phyloP scores from a whole-genome alignment of 2,113 vertebrate species.

The Narcine bancroftii region DNA sequence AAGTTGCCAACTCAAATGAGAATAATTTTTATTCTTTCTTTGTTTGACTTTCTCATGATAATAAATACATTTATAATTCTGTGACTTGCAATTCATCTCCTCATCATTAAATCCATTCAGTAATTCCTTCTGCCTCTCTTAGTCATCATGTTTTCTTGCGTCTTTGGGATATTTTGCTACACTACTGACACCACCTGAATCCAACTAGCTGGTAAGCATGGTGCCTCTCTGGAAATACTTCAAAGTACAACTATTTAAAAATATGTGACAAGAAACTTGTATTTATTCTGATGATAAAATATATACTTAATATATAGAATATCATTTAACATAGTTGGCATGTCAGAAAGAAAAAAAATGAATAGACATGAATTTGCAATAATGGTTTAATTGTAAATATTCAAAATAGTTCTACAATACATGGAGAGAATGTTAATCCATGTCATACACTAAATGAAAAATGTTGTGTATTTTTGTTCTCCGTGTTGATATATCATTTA shows the following conservation, averaged over 20 bases:
- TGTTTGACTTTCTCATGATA: neutral
- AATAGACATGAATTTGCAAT: neutral
- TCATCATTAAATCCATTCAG: neutral
- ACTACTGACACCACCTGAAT: neutral
- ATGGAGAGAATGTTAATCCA: neutral
- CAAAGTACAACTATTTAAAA: neutral
- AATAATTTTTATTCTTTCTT: neutral
- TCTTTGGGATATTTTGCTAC: neutral
- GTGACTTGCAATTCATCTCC: neutral
- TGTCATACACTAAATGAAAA: neutral
- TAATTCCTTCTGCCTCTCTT: neutral
- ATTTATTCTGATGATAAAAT: neutral
- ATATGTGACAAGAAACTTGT: too few species aligned
- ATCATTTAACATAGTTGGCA: neutral
- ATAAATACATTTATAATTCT: neutral
- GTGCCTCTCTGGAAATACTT: neutral
- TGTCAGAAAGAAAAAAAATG: neutral
- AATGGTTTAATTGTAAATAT: neutral
- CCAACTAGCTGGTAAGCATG: neutral
- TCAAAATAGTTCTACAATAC: neutral
- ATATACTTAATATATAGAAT: neutral
- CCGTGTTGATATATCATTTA: neutral
- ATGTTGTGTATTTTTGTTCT: neutral
- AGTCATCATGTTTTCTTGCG: neutral
- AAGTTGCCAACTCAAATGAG: neutral